Evolutionary conservation across 2,797 vertebrate genomes (phyloP).

Genomic region (Myotis vivesi): DNA sequence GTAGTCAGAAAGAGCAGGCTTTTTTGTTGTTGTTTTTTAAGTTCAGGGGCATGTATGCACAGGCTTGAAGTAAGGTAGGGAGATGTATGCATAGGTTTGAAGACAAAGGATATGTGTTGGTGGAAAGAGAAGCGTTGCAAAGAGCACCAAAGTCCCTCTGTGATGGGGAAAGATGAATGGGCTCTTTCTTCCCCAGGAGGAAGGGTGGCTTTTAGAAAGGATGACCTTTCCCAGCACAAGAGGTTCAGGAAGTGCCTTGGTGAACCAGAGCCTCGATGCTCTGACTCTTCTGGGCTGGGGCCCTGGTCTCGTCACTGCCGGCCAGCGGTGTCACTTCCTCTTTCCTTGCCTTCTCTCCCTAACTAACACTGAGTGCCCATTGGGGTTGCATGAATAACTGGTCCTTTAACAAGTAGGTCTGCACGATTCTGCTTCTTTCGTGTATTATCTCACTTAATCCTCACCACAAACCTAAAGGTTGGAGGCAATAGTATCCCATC

Average conservation of each 20-base stretch:
- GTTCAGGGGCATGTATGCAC: background rate
- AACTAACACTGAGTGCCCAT: background rate
- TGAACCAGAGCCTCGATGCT: background rate
- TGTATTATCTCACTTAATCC: background rate
- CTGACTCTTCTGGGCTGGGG: background rate
- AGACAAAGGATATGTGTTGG: background rate
- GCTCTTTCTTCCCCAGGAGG: background rate
- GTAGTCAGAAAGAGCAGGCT: background rate
- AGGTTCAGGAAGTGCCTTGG: background rate
- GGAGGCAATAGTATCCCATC: background rate
- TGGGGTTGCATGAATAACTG: background rate
- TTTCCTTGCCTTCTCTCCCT: background rate
- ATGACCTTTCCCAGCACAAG: background rate
- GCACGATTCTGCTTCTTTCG: background rate
- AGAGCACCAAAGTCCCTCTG: background rate
- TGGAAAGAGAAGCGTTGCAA: background rate
- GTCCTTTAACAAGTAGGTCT: background rate
- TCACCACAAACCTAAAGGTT: background rate
- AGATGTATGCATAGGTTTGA: background rate
- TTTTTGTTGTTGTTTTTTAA: no score
- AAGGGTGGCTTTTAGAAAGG: background rate
- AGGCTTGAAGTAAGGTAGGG: background rate
- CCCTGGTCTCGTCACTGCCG: no score
- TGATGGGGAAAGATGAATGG: background rate
- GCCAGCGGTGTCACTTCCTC: background rate